Evolutionary conservation across 2,888 invertebrate genomes (phyloP).

Genomic region (Erebia aethiops): DNA sequence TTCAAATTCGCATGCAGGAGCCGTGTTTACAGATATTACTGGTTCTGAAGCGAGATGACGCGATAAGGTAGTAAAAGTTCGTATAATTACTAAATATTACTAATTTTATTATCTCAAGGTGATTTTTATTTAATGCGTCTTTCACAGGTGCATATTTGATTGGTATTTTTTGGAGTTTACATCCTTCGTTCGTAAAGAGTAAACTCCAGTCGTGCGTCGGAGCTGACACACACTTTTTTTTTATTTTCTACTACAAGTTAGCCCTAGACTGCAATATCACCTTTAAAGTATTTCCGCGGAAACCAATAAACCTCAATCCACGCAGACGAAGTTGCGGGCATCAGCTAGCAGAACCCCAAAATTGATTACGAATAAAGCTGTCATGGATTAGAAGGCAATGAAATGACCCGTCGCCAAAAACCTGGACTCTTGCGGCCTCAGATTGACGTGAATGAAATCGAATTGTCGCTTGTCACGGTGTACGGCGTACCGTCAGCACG

Average conservation of each 20-base stretch:
- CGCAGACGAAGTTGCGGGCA: too few relatives aligned
- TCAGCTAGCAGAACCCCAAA: too few relatives aligned
- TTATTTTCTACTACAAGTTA: too few relatives aligned
- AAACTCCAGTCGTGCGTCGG: too few relatives aligned
- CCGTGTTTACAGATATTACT: constrained; percentile 63
- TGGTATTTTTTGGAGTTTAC: too few relatives aligned
- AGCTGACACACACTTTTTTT: too few relatives aligned
- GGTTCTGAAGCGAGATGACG: constrained; percentile 59
- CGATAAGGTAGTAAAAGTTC: constrained; percentile 63
- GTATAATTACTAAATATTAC: constrained; percentile 68
- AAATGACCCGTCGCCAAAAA: constrained; percentile 49
- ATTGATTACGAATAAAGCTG: too few relatives aligned
- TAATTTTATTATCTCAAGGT: constrained; percentile 65
- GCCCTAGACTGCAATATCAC: too few relatives aligned
- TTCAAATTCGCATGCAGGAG: constrained; percentile 70
- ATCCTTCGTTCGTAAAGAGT: too few relatives aligned
- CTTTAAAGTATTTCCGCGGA: too few relatives aligned
- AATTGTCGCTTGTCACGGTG: constrained; percentile 50
- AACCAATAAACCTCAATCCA: too few relatives aligned
- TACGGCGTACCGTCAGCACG: not conserved
- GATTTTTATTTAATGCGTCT: constrained; percentile 43
- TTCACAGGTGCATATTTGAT: not conserved
- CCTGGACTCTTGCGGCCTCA: constrained; percentile 59
- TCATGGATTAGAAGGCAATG: not conserved
- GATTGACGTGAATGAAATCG: constrained; percentile 63